Evolutionary conservation across 2,888 invertebrate species (phyloP).

Genomic region (Pammene aurita): DNA sequence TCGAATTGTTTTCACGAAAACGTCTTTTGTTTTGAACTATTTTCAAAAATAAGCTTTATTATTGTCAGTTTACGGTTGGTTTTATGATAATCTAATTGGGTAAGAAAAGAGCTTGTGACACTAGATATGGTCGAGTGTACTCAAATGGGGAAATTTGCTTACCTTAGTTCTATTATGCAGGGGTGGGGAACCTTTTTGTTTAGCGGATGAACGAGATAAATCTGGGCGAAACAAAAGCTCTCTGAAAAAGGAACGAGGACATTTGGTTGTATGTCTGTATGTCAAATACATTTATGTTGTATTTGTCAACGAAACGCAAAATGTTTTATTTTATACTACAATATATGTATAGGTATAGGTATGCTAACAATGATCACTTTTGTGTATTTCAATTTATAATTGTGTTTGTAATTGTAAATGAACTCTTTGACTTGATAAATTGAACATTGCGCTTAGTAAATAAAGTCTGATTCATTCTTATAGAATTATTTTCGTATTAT

Average conservation of each 20-base stretch:
- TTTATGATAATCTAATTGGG: neutral
- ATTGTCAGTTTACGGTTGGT: neutral
- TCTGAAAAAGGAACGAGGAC: conserved; percentile 32
- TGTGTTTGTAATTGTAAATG: too few species aligned
- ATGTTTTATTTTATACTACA: too few species aligned
- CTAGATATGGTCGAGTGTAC: conserved; percentile 57
- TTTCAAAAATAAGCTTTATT: conserved; percentile 1
- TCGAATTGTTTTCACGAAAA: neutral
- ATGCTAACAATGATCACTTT: too few species aligned
- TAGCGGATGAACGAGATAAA: conserved; percentile 35
- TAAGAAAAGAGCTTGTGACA: conserved; percentile 3
- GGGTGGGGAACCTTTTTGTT: conserved; percentile 47
- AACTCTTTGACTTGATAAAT: too few species aligned
- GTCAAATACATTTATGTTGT: neutral
- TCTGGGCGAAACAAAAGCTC: conserved; percentile 10
- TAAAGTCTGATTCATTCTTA: too few species aligned
- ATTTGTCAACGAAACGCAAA: neutral
- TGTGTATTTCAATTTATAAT: too few species aligned
- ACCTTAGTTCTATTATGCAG: conserved; percentile 62
- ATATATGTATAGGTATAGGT: too few species aligned
- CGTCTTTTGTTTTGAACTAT: neutral
- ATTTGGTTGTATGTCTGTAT: neutral
- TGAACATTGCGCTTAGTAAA: too few species aligned
- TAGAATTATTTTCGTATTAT: too few species aligned
- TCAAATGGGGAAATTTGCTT: conserved; percentile 68